phyloP scores from a whole-genome alignment of 2,113 vertebrate genomes.

The Vidua chalybeata region DNA sequence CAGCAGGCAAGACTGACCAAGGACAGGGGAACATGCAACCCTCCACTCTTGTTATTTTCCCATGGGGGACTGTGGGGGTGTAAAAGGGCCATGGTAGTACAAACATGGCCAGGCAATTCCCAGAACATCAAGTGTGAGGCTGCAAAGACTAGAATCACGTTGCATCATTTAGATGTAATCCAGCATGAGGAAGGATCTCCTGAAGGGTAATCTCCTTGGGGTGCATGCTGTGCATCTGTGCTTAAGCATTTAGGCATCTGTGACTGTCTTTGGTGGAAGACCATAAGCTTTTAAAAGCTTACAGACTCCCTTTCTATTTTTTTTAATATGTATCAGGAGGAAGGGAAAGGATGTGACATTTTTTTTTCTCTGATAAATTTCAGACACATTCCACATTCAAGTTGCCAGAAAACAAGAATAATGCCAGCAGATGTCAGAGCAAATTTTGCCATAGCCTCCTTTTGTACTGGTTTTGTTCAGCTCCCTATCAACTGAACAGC shows the following conservation, averaged over 20 bases:
- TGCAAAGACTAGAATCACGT: neutral
- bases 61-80: no score
- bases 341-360: neutral
- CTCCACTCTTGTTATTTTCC: neutral
- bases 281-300: neutral
- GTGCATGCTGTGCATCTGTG: neutral
- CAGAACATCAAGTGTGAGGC: neutral
- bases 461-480: conserved; percentile 4
- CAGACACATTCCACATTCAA: neutral
- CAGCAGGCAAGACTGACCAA: neutral
- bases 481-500: neutral
- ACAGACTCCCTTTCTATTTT: neutral
- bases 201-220: neutral
- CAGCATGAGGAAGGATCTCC: neutral
- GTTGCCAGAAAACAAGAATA: neutral
- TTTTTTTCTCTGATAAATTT: conserved; percentile 34
- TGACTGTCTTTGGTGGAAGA: neutral
- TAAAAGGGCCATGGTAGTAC: neutral
- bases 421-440: neutral
- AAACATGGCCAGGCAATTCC: neutral
- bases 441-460: neutral
- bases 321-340: neutral
- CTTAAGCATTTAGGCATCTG: neutral
- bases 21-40: neutral
- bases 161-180: neutral